phyloP scores from a whole-genome alignment of 2,113 vertebrate species.

The Mirza zaza region DNA sequence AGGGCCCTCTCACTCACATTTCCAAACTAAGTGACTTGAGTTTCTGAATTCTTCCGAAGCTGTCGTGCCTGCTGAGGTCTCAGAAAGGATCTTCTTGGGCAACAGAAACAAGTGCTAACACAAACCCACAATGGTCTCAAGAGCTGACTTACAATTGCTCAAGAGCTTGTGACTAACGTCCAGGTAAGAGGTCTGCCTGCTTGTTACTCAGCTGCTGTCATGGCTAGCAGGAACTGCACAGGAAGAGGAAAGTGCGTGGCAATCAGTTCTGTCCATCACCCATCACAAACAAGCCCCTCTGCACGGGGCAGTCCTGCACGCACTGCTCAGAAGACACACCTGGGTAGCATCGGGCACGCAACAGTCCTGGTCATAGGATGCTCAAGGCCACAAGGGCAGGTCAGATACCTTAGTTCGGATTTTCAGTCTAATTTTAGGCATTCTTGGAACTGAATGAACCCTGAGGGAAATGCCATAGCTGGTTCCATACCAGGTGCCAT shows the following conservation, averaged over 20 bases:
- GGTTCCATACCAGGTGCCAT: neutral
- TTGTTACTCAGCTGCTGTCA: constrained; percentile 49
- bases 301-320: neutral
- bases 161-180: neutral
- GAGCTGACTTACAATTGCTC: constrained; percentile 19
- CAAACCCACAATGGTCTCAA: neutral
- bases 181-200: neutral
- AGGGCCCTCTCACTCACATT: neutral
- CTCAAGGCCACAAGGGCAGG: neutral
- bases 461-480: neutral
- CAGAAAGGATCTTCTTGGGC: neutral
- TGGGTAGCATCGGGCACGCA: neutral
- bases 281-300: neutral
- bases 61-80: neutral
- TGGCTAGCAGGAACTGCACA: neutral
- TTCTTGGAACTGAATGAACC: neutral
- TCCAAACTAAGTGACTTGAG: constrained; percentile 26
- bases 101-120: constrained; percentile 66
- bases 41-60: constrained; percentile 30
- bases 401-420: neutral
- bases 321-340: neutral
- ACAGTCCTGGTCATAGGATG: neutral
- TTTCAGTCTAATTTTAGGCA: constrained; percentile 32
- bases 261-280: neutral
- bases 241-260: constrained; percentile 14